Evolutionary conservation across 2,797 vertebrate genomes (phyloP), one percentile per base, ranked within the genome.

Genomic region (Phalanger gymnotis): DNA sequence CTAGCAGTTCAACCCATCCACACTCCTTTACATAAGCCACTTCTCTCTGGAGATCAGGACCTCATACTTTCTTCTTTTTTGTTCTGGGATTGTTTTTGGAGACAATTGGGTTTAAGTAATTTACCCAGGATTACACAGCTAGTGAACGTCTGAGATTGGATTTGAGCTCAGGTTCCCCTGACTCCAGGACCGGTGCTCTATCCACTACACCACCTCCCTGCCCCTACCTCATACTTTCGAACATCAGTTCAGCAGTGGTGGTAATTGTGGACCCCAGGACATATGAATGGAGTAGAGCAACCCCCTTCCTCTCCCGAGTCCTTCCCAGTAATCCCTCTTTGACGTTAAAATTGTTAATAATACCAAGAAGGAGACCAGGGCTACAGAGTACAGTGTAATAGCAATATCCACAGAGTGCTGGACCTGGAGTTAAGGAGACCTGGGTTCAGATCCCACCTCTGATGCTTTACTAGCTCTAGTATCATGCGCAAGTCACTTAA

Each of bases 151-250:
- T 31, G 7, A 28, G 27, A 27, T 28, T 28, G 56, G 34, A 73
- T 40, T 40, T 73, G 66, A 73, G 40, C 66, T 40, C n/a, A 52
- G n/a, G 92, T 92, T 22, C 56, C 30, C 52, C 58, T 90, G 61
- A 92, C 96, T 94, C 1, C 55, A 95, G 73, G 92, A 14, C 40
- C 92, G 73, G 91, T n/a, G 25, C 52, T 34, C 16, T 95, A 61
- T 61, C 58, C 2, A 16, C 31, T 40, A 6, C 1, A 92, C 54
- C 25, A 93, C 12, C 90, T 94, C 14, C 90, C 52, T 91, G 53
- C 27, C n/a, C 19, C 66, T n/a, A 53, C n/a, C 81, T 96, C 57
- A 89, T 47, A 25, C 19, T 47, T 81, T 27, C 40, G 40, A 73
- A 81, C 7, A 81, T 5, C 19, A 25, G 5, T 47, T 47, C 19